phyloP scores from a whole-genome alignment of 1,140 invertebrate species.

The Colletes latitarsis region DNA sequence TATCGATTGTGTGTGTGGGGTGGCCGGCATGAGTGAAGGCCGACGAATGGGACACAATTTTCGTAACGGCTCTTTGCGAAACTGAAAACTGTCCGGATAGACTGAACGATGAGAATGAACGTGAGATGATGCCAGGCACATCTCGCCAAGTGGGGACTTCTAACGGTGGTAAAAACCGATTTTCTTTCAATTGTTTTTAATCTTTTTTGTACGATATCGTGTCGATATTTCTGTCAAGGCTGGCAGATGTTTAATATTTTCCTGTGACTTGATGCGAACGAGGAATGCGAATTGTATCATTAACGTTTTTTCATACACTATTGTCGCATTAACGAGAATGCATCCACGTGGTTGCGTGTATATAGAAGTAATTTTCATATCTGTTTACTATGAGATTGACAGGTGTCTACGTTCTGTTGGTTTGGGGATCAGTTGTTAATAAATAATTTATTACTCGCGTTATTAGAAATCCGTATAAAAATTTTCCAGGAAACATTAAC shows the following conservation, averaged over 20 bases:
- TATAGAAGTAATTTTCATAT: constrained; percentile 47
- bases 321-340: constrained; percentile 14
- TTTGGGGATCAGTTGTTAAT: constrained; percentile 13
- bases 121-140: constrained; percentile 79
- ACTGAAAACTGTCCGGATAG: constrained; percentile 58
- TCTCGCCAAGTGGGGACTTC: constrained; percentile 75
- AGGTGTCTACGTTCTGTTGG: constrained; percentile 42
- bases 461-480: not conserved
- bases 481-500: not conserved
- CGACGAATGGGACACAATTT: constrained; percentile 71
- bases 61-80: constrained; percentile 72
- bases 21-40: constrained; percentile 74
- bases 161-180: constrained; percentile 71
- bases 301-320: constrained; percentile 24
- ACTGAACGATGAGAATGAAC: constrained; percentile 69
- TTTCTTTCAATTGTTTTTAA: constrained; percentile 37
- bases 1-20: constrained; percentile 74
- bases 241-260: constrained; percentile 72
- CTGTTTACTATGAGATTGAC: constrained; percentile 48
- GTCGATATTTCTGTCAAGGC: constrained; percentile 46
- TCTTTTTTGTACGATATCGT: constrained; percentile 14
- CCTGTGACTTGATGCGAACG: constrained; percentile 18
- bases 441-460: constrained; percentile 9
- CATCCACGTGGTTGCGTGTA: constrained; percentile 44
- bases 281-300: constrained; percentile 12